Percentiles rank a stretch among this genome's conserved stretches.
phyloP scores from a whole-genome alignment of 2,888 invertebrate genomes.

The Magallana nippona region DNA sequence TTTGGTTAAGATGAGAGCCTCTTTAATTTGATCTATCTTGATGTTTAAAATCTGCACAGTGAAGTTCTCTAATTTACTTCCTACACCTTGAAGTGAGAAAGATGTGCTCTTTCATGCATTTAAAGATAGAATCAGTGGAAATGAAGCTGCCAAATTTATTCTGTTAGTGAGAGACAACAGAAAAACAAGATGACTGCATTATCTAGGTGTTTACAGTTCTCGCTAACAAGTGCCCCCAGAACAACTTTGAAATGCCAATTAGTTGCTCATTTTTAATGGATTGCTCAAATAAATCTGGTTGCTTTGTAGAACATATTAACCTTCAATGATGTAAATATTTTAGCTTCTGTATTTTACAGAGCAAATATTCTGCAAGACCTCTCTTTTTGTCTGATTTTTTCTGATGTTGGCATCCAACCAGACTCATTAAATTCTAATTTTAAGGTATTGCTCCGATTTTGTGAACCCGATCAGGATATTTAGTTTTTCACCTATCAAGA shows the following conservation, averaged over 20 bases:
- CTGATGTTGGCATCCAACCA: slow-evolving; percentile 9
- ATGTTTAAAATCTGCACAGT: slow-evolving; percentile 28
- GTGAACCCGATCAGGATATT: background rate
- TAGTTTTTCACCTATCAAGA: background rate
- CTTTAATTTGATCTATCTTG: slow-evolving; percentile 24
- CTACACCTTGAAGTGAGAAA: slow-evolving; percentile 26
- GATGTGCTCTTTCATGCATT: slow-evolving; percentile 33
- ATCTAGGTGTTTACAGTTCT: slow-evolving; percentile 18
- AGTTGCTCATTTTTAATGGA: slow-evolving; percentile 24
- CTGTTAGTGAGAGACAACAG: slow-evolving; percentile 20
- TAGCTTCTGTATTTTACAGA: slow-evolving; percentile 10
- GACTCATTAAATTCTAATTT: slow-evolving; percentile 17
- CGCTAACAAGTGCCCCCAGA: background rate
- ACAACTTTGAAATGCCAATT: slow-evolving; percentile 24
- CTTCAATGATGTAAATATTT: slow-evolving; percentile 30
- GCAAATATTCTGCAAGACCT: slow-evolving; percentile 8
- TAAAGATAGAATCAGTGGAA: slow-evolving; percentile 31
- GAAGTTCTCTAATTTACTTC: slow-evolving; percentile 15
- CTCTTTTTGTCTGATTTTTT: background rate
- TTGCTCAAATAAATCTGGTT: slow-evolving; percentile 25
- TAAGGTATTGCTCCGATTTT: background rate
- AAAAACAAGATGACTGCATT: slow-evolving; percentile 19
- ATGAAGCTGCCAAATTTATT: slow-evolving; percentile 33
- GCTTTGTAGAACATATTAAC: slow-evolving; percentile 24
- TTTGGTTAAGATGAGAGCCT: slow-evolving; percentile 6